These are phyloP conservation scores for Otolemur crassicaudatus DNA, from an alignment of 2,797 vertebrate genomes.

Conservation along the genomic window DNA sequence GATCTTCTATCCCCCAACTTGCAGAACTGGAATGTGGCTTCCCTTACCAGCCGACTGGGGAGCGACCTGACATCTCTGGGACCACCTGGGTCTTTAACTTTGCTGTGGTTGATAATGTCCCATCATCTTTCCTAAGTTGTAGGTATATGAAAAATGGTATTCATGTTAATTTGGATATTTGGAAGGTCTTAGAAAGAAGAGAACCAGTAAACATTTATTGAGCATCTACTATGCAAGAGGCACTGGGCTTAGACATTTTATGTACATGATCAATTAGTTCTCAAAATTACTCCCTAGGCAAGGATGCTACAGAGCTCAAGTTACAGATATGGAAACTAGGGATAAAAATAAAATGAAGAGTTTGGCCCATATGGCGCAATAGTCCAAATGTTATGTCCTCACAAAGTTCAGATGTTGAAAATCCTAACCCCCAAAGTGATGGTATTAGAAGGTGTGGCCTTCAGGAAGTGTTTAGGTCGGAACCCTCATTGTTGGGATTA, in stretches of 20 bases:
- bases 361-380: no score
- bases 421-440: neutral
- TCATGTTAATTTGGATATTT: neutral
- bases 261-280: neutral
- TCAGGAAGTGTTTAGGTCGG: neutral
- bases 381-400: neutral
- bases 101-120: neutral
- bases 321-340: neutral
- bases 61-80: neutral
- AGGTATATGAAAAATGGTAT: neutral
- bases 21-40: neutral
- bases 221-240: neutral
- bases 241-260: neutral
- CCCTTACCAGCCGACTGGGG: neutral
- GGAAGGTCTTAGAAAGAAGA: neutral
- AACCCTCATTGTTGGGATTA: neutral
- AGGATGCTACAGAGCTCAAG: neutral
- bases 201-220: neutral
- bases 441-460: neutral
- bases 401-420: neutral
- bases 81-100: neutral
- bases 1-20: neutral
- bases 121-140: neutral
- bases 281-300: neutral
- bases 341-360: neutral